Evolutionary conservation across 2,888 invertebrate genomes (phyloP), one percentile per base, ranked within the genome.

Genomic region (Amblyjoppa proteus): DNA sequence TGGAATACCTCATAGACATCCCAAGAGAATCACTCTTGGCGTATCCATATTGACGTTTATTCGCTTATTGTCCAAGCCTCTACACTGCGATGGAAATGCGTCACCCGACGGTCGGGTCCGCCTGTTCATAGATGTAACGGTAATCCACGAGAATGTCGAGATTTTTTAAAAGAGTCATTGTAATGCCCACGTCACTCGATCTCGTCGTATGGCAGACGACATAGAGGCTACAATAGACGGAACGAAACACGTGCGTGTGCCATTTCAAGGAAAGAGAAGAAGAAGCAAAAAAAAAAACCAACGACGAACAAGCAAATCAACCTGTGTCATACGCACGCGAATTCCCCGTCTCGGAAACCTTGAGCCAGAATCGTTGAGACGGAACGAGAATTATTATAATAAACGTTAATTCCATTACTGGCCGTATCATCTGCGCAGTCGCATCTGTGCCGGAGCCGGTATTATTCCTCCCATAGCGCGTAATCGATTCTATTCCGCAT

Each of bases 351-450:
- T 89, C 83, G 88, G 89, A 89, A 88, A 87, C 93, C 93, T 94
- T 94, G 93, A 93, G 92, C 93, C 92, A 91, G 91, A 94, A 93
- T 92, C 93, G 88, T 89, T 92, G 90, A 92, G 87, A 91, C 89
- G 92, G 91, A 93, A 93, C 92, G 89, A 88, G 88, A 90, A 90
- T 88, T 89, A 89, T 91, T 87, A 90, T 89, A 88, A 89, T 91
- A 88, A 49, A 89, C 84, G 88, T 88, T 89, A 87, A 89, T 89
- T 88, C 88, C 85, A 89, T 88, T 87, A 87, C 84, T 75, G 78
- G 85, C 76, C 45, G 53, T 41, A 64, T 25, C 61, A 74, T 76
- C 49, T 69, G 53, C n/a, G 20, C 64, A 81, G 49, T 71, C 66
- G 34, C 76, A 78, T 74, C 74, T 75, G 56, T 13, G 58, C 31